These are phyloP conservation scores for Chrysemys picta DNA, from an alignment of 2,113 vertebrate genomes.

Conservation along the genomic window DNA sequence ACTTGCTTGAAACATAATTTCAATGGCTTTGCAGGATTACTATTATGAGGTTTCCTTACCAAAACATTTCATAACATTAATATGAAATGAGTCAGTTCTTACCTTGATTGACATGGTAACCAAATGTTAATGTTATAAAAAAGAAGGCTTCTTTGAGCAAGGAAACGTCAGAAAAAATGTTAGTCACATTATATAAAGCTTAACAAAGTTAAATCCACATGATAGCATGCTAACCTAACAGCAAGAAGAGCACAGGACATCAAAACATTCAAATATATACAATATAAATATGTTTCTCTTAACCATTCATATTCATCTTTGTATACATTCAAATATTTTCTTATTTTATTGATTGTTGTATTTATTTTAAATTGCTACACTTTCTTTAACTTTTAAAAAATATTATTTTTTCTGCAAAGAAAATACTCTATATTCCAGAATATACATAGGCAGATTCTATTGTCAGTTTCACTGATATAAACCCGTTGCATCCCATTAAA, in stretches of 20 bases:
- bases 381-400: neutral
- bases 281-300: neutral
- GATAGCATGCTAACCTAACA: neutral
- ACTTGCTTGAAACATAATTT: neutral
- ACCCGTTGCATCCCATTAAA: neutral
- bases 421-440: neutral
- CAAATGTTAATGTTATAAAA: neutral
- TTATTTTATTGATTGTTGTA: neutral
- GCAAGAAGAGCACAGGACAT: neutral
- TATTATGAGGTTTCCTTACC: too few species aligned
- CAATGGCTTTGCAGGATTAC: neutral
- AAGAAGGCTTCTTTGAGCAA: neutral
- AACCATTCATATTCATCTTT: neutral
- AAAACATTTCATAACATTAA: neutral
- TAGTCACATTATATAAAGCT: neutral
- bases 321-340: neutral
- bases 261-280: neutral
- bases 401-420: neutral
- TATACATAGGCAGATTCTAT: neutral
- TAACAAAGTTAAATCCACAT: neutral
- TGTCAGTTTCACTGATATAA: neutral
- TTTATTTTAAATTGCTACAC: neutral
- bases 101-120: neutral
- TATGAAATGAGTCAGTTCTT: neutral
- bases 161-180: neutral